A percentile compares a stretch with the other conserved stretches of the same genome.
Evolutionary conservation across 2,113 vertebrate species (phyloP).

Genomic region (Ginglymostoma cirratum): DNA sequence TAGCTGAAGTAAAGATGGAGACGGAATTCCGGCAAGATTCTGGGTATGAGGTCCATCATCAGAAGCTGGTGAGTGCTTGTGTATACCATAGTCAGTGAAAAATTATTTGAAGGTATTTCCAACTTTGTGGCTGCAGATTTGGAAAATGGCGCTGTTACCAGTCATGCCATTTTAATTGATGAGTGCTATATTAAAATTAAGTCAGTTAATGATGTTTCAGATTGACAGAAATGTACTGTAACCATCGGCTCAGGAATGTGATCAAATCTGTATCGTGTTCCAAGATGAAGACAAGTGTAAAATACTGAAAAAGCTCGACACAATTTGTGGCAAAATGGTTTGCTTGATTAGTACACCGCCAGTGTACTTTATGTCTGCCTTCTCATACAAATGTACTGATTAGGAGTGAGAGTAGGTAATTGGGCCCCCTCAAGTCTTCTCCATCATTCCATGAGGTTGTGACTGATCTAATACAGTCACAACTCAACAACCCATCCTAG

Average conservation of each 20-base stretch:
- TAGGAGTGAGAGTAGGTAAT: no score
- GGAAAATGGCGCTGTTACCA: background rate
- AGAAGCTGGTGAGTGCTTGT: slow-evolving; percentile 75
- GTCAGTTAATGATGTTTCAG: background rate
- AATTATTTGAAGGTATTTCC: background rate
- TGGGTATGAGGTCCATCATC: slow-evolving; percentile 91
- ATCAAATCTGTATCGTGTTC: background rate
- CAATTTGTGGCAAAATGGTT: background rate
- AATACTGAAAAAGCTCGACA: background rate
- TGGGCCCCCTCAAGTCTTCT: no score
- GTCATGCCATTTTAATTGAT: background rate
- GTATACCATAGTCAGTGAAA: background rate
- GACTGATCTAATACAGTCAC: no score
- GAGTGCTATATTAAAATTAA: background rate
- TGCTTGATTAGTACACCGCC: background rate
- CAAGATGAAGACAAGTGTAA: background rate
- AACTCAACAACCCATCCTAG: no score
- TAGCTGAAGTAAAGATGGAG: slow-evolving; percentile 88
- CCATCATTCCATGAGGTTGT: no score
- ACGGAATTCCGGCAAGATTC: slow-evolving; percentile 80
- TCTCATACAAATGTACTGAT: no score
- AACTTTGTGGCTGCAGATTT: background rate
- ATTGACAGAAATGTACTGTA: background rate
- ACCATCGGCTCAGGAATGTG: background rate
- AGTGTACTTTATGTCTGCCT: background rate